Base-by-base conservation (phyloP, 2,888 invertebrate genomes). In the Campoletis raptor region DNA sequence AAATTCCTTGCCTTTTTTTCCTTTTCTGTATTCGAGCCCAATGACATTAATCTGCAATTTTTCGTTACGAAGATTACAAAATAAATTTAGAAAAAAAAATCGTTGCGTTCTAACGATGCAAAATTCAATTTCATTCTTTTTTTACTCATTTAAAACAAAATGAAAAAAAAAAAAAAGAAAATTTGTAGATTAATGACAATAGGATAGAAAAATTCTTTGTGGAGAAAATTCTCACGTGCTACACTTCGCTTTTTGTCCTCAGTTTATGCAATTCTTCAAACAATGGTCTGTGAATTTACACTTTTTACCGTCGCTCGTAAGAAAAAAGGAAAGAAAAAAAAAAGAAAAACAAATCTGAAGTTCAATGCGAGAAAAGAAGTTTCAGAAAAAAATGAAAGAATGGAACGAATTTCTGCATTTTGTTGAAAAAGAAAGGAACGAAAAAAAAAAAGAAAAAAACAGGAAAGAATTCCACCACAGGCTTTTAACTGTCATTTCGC, bases 231-330 rank as follows among this genome's bases (percentile, higher is more conserved):
- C 61, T 61, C 61, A 61, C 61, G 61, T 61, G 30, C 30, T 30
- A 30, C 6, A 15, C 24, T 61, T 57, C 21, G 57, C 21, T 61
- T n/a, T 6, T 15, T 30, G 7, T 30, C 30, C 61, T 15, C 15
- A 4, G 15, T 30, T 61, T 30, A 24, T 61, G 61, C 30, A 61
- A 61, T 30, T 30, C 30, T 30, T 61, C 61, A 61, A 61, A 61
- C 61, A 61, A 61, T 61, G 61, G 30, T 61, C 15, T 30, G 61
- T 61, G 12, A 61, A 61, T 30, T 61, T 61, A 30, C n/a, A 40
- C 66, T 66, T 40, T 37, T 36, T 40, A 40, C n/a, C 8, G 66
- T 66, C 15, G n/a, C 66, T 40, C 66, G n/a, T 40, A 66, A 66
- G n/a, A 10, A n/a, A 37, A 66, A 40, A 66, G n/a, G 3, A 36